Conservation (phyloP, 1,140 invertebrate genomes). For the Aphidius ervi region DNA sequence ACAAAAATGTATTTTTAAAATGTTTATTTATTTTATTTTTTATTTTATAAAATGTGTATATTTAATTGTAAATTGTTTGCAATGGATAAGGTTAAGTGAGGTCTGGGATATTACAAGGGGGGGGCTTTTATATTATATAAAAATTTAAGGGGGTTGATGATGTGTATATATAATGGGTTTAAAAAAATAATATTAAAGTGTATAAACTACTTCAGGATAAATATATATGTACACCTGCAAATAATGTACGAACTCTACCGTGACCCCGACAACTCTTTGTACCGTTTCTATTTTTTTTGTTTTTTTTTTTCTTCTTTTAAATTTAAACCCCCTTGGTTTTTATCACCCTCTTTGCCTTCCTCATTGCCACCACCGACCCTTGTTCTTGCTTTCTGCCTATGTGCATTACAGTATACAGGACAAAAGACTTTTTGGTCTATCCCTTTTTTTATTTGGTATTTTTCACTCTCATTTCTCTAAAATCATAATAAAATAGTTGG, state of each 20-base stretch:
- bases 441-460: neutral
- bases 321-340: too few relatives aligned
- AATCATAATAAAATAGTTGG: too few relatives aligned
- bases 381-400: too few relatives aligned
- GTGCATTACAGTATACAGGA: constrained; percentile 10
- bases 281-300: neutral
- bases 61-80: constrained; percentile 3
- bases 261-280: constrained; percentile 4
- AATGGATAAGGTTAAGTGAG: neutral
- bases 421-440: neutral
- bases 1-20: neutral
- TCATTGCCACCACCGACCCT: too few relatives aligned
- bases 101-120: too few relatives aligned
- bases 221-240: constrained; percentile 4
- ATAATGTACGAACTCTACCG: constrained; percentile 10
- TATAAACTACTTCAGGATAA: too few relatives aligned
- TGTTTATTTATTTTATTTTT: neutral
- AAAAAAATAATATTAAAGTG: too few relatives aligned
- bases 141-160: neutral
- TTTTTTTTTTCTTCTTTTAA: too few relatives aligned
- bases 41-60: neutral
- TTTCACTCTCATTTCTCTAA: too few relatives aligned
- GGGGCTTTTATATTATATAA: too few relatives aligned
- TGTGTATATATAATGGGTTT: neutral
- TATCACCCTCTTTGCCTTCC: too few relatives aligned